Evolutionary conservation across 2,113 vertebrate genomes (phyloP), one percentile per base, ranked within the genome.

Genomic region (Chinchilla lanigera): DNA sequence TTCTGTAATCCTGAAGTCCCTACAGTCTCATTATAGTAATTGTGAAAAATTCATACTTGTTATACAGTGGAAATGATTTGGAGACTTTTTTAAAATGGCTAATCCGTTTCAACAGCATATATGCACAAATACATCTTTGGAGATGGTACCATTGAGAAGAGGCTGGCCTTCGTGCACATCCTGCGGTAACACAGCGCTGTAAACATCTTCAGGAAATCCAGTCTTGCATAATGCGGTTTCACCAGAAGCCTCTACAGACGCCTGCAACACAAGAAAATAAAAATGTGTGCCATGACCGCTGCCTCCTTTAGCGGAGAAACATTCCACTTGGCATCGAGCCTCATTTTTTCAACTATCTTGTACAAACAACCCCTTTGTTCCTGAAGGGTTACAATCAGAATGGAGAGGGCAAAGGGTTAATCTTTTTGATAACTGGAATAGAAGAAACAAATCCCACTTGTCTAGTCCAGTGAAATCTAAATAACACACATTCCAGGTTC

Each of bases 121-220:
- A 82, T 60, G 67, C 28, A 77, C 41, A 92, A 90, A 50, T 16
- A 71, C 35, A 17, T 84, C 94, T 97, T 97, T 24, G 75, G 93
- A 87, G 96, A 97, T 92, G 98, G 96, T 99, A 99, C 99, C 99
- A 6, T 99, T 99, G 97, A 99, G 99, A 97, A 99, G 99, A 96
- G 99, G 99, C 97, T 99, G 99, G 98, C 99, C 99, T 98, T 99
- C 98, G 44, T 98, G 99, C 67, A 99, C 92, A 82, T 98, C 99
- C 98, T 98, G 99, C 28, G 99, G 99, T 97, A 99, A 98, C 93
- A 98, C 98, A 26, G 99, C 99, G 89, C 98, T 99, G 98, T 99
- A 99, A 96, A 99, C 99, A 95, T 99, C 99, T 99, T 99, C 99
- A 98, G 99, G 99, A 99, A 99, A 99, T 98, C 99, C 99, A 97